Evolutionary conservation across 1,140 invertebrate genomes (phyloP).

Genomic region (Lordiphosa collinella): DNA sequence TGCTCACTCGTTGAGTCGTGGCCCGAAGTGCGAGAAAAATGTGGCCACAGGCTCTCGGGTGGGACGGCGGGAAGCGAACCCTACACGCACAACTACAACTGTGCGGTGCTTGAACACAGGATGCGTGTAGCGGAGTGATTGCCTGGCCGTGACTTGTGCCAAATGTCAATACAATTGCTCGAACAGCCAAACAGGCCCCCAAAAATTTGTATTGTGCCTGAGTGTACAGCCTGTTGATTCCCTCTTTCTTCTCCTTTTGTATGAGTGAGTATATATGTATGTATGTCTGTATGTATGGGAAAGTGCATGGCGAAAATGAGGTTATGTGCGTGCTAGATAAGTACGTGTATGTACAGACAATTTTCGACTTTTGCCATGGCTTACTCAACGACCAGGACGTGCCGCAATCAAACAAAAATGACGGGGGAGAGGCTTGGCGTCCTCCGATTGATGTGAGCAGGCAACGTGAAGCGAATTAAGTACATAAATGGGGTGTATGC

Average conservation of each 20-base stretch:
- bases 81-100: no score
- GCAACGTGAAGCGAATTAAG: no score
- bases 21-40: constrained; percentile 11
- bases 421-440: no score
- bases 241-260: not conserved
- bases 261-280: not conserved
- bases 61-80: no score
- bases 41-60: not conserved
- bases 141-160: constrained; percentile 61
- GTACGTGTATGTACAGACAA: constrained; percentile 1
- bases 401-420: constrained; percentile 6
- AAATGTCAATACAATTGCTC: constrained; percentile 36
- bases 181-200: constrained; percentile 25
- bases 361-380: constrained; percentile 16
- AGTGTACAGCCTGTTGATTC: constrained; percentile 53
- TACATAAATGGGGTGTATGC: no score
- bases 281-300: constrained; percentile 2
- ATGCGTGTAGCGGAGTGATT: constrained; percentile 23
- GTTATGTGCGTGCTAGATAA: not conserved
- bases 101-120: not conserved
- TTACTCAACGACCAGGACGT: constrained; percentile 24
- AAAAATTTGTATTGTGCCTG: constrained; percentile 3
- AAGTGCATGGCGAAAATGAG: not conserved
- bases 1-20: not conserved
- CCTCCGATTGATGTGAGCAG: no score